Evolutionary conservation across 1,140 invertebrate species (phyloP), one percentile per base, ranked within the genome.

Genomic region (Drosophila albomicans): DNA sequence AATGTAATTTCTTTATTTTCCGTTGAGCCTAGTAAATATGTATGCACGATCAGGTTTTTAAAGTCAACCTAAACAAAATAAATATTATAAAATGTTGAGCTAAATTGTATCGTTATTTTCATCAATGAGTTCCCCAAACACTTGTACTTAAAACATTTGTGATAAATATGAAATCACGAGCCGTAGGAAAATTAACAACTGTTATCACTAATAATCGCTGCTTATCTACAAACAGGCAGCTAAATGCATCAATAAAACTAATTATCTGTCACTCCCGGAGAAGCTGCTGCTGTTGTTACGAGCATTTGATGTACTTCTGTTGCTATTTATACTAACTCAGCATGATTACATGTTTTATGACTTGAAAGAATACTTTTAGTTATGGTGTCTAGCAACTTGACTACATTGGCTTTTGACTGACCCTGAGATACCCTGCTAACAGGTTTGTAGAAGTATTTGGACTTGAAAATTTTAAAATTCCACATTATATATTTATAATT

Each of bases 181-280:
- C 38, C 7, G n/a, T 13, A 16, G 32, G 57, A 15, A 49, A 66
- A 57, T 13, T 16, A 62, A 72, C 58, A 77, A 48, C 49, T 68
- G 67, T 71, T 87, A 82, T 64, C 65, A 70, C 52, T 67, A 69
- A 87, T 79, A 62, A 70, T 72, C 13, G 13, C 13, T 20, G 65
- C 76, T 86, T 86, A 86, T 86, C 82, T 69, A 51, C 58, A 67
- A 74, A 74, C 79, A 56, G 64, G 72, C 82, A 87, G 82, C 72
- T 62, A 79, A 73, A 87, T 76, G 79, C 82, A 82, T 86, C 76
- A 86, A 87, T 87, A 88, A 68, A 79, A 81, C 51, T 79, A 76
- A 82, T 82, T 81, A 65, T 71, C 61, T 79, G 67, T 66, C 64
- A 13, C 51, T 49, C 30, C 3, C 43, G 5, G 43, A 13, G 45